Evolutionary conservation across 2,888 invertebrate species (phyloP), one percentile per base, ranked within the genome.

Genomic region (Barypeithes pellucidus): DNA sequence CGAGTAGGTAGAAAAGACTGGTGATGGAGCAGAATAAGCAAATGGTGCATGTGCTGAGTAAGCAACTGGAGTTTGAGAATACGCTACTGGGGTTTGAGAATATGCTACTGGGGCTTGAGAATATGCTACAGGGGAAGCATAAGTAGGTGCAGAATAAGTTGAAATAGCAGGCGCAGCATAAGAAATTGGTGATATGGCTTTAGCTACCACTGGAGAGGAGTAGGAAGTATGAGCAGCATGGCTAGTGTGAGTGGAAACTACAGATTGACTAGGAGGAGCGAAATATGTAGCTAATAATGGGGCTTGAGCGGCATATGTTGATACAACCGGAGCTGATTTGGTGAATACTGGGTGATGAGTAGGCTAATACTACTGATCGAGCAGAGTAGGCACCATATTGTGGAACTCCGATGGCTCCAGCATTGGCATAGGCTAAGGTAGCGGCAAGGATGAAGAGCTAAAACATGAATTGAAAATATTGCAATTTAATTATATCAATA

Each of bases 371-470:
- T 45, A 86, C 86, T 75, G 87, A 88, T 24, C 87, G 83, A 52
- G 83, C 81, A 52, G 81, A 80, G 76, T 82, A 81, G 54, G 77
- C 43, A 47, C 20, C 16, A 18, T 20, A 9, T 0, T 20, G 22
- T 11, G 47, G 50, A n/a, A n/a, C 80, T 59, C 77, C 74, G 18
- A 91, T 83, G 79, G 88, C 82, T 77, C 91, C 91, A 67, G 91
- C 91, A 81, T 88, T 88, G 80, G 89, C 90, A 77, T 88, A 87
- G 79, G 90, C 89, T 84, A 90, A 87, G 79, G 88, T 86, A 83
- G 90, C 88, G 82, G 88, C 86, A 81, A 91, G 84, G 67, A 89
- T 84, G 78, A 90, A 82, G 77, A 90, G 85, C 89, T 86, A n/a
- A 11, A 47, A 47, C 12, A 50, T 3, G 1, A 24, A 24, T 3